These are phyloP conservation scores for Campylomormyrus numenius DNA, from an alignment of 2,113 vertebrate species.

Conservation along the genomic window DNA sequence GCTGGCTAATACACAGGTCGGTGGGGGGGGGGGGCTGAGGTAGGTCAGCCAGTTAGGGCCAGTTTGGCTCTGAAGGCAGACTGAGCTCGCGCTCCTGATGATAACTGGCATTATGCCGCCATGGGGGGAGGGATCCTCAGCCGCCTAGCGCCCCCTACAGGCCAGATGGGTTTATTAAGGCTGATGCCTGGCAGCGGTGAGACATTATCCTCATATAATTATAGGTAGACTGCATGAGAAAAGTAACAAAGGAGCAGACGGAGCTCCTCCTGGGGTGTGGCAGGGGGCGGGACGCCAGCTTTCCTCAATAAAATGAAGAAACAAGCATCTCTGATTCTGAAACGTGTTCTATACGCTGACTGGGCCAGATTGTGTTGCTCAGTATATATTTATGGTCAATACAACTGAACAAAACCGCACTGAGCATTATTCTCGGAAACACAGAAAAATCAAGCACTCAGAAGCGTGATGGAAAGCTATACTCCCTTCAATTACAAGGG, in stretches of 20 bases:
- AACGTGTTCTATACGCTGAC: neutral
- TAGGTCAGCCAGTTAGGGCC: neutral
- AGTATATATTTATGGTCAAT: neutral
- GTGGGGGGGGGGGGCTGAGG: neutral
- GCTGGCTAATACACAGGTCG: neutral
- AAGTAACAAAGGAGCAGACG: neutral
- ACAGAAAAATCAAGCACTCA: neutral
- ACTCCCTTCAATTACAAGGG: conserved; percentile 42
- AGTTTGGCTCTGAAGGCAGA: neutral
- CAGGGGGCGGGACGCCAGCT: neutral
- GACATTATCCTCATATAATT: neutral
- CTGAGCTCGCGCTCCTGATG: neutral
- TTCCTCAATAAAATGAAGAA: neutral
- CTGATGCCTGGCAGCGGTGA: neutral
- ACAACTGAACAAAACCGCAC: neutral
- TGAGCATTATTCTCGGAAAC: neutral
- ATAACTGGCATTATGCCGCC: neutral
- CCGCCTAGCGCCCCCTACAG: neutral
- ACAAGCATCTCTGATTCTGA: neutral
- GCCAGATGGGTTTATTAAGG: neutral
- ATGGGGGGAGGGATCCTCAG: neutral
- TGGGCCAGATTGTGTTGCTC: neutral
- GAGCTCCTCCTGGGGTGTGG: neutral
- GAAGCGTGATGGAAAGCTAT: neutral
- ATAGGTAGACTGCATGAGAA: neutral